Conservation (phyloP, 2,888 invertebrate species). For the Synanthedon tipuliformis region DNA sequence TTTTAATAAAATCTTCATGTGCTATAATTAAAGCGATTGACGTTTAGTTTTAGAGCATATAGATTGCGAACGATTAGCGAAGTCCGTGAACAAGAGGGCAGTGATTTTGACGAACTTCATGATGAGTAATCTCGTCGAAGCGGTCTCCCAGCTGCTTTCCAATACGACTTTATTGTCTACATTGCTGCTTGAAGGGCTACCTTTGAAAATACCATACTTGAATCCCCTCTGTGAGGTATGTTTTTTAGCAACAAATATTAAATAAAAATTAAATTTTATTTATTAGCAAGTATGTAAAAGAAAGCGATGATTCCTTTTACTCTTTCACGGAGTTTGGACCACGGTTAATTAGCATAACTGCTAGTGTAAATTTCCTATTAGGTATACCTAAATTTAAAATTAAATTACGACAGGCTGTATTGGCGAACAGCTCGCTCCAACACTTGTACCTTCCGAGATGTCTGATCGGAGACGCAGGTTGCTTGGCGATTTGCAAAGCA, state of each 20-base stretch:
- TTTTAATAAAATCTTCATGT: neutral
- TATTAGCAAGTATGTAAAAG: no score
- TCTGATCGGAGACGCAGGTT: slow-evolving; percentile 78
- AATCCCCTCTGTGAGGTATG: slow-evolving; percentile 69
- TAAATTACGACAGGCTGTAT: slow-evolving; percentile 56
- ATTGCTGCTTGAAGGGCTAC: slow-evolving; percentile 78
- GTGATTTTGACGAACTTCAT: slow-evolving; percentile 78
- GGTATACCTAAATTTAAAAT: neutral
- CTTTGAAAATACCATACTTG: slow-evolving; percentile 75
- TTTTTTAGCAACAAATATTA: neutral
- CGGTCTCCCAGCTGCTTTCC: slow-evolving; percentile 72
- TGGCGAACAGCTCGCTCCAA: slow-evolving; percentile 73
- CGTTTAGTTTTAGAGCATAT: slow-evolving; percentile 59
- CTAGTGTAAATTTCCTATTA: neutral
- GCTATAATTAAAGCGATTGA: neutral
- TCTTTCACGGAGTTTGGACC: neutral
- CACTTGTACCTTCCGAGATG: slow-evolving; percentile 77
- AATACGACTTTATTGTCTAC: slow-evolving; percentile 72
- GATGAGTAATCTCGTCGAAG: slow-evolving; percentile 74
- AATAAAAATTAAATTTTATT: no score
- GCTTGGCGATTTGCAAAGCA: slow-evolving; percentile 76
- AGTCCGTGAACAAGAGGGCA: slow-evolving; percentile 72
- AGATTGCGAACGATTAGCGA: slow-evolving; percentile 69
- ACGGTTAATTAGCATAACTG: neutral
- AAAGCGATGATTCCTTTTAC: no score